Evolutionary conservation across 2,113 vertebrate genomes (phyloP).

Genomic region (Cathartes aura): DNA sequence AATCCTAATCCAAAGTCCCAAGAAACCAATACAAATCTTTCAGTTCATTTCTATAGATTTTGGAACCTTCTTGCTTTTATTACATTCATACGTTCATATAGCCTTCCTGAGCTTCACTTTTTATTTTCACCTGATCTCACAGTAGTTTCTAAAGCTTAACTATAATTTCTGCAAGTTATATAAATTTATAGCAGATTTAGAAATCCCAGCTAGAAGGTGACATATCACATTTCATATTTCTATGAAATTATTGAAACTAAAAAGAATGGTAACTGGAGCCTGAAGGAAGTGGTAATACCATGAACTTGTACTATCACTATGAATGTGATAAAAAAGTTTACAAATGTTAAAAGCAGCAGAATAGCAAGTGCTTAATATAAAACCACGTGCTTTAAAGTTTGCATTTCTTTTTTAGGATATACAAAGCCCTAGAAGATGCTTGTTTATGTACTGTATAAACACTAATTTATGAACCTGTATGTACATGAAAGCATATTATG

Average conservation of each 20-base stretch:
- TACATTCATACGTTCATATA: neutral
- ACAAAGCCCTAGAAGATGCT: neutral
- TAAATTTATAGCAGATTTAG: neutral
- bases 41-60: neutral
- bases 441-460: neutral
- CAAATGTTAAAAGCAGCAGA: neutral
- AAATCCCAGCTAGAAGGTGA: neutral
- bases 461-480: neutral
- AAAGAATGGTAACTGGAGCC: neutral
- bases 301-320: neutral
- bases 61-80: neutral
- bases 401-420: neutral
- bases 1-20: neutral
- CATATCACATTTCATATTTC: neutral
- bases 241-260: neutral
- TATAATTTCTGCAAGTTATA: neutral
- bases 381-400: neutral
- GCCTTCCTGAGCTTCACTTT: neutral
- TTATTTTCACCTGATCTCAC: neutral
- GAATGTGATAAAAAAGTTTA: neutral
- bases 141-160: neutral
- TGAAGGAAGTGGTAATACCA: neutral
- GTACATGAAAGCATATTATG: neutral
- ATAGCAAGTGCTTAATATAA: neutral
- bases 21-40: neutral